Percentiles rank a stretch among this genome's conserved stretches.
Conservation (phyloP, 2,113 vertebrate species). For the Edolisoma coerulescens region DNA sequence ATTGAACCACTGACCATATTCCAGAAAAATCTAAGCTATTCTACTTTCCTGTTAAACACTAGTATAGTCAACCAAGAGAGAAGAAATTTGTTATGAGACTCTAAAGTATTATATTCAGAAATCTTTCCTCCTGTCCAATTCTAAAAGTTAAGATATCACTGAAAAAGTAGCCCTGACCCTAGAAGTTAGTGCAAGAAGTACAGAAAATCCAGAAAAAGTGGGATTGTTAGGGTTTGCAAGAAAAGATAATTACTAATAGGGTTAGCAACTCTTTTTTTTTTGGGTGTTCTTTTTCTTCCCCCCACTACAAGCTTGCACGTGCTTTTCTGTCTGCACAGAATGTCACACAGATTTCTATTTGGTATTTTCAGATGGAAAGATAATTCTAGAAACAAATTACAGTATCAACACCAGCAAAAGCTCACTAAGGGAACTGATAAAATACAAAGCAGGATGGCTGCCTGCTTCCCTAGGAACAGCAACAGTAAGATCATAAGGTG, state of each 20-base stretch:
- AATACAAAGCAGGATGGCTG: neutral
- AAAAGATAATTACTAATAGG: neutral
- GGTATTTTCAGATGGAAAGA: neutral
- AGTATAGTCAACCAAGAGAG: neutral
- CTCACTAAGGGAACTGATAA: rapidly evolving
- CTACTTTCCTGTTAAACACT: neutral
- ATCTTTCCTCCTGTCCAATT: neutral
- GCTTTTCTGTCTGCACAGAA: neutral
- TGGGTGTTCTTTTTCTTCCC: neutral
- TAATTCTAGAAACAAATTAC: neutral
- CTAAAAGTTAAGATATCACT: neutral
- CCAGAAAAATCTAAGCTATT: neutral
- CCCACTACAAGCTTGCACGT: neutral
- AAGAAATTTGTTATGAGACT: neutral
- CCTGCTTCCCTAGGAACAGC: neutral
- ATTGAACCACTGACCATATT: neutral
- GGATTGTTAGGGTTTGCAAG: neutral
- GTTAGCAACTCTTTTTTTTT: neutral
- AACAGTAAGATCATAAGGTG: neutral
- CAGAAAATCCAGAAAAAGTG: neutral
- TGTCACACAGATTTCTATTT: neutral
- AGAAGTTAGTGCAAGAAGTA: neutral
- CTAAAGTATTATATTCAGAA: neutral
- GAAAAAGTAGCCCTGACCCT: neutral
- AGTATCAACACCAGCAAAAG: neutral